These are phyloP conservation scores for Plecotus auritus DNA, from an alignment of 2,113 vertebrate genomes.

Conservation along the genomic window DNA sequence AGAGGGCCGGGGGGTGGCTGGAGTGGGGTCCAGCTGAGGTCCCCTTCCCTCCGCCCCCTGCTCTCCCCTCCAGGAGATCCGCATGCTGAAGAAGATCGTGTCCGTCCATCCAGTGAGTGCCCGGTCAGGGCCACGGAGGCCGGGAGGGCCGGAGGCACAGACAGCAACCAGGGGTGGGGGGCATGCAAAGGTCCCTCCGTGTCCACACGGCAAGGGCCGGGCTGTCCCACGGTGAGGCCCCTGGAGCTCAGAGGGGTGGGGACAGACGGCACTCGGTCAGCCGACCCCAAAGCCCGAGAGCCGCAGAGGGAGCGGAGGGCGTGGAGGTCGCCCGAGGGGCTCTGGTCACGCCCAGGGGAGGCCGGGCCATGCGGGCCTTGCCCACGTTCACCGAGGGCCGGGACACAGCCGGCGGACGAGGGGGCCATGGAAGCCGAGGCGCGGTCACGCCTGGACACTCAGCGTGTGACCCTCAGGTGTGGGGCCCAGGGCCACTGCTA, in stretches of 20 bases:
- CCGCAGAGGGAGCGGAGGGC: neutral
- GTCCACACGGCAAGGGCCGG: rapidly evolving
- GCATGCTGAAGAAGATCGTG: slow-evolving; percentile 88
- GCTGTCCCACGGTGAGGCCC: rapidly evolving
- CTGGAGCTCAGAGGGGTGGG: rapidly evolving
- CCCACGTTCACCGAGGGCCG: rapidly evolving
- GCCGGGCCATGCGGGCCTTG: rapidly evolving
- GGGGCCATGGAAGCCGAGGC: rapidly evolving
- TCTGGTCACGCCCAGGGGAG: rapidly evolving
- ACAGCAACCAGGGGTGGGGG: neutral
- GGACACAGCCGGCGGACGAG: rapidly evolving
- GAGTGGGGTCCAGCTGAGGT: neutral
- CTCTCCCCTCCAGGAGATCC: slow-evolving; percentile 85
- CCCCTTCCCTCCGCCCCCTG: rapidly evolving
- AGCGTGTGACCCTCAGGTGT: rapidly evolving
- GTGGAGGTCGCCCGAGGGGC: rapidly evolving
- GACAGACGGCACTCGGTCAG: rapidly evolving
- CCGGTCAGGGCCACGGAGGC: neutral
- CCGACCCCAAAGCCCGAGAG: rapidly evolving
- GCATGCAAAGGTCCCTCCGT: rapidly evolving
- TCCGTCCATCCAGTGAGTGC: slow-evolving; percentile 88
- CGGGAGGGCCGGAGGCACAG: rapidly evolving
- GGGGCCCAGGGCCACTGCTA: rapidly evolving
- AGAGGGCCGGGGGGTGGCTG: neutral
- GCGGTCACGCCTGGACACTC: neutral